These are phyloP conservation scores for Lamproptera curius DNA, from an alignment of 2,888 invertebrate species.

Conservation along the genomic window DNA sequence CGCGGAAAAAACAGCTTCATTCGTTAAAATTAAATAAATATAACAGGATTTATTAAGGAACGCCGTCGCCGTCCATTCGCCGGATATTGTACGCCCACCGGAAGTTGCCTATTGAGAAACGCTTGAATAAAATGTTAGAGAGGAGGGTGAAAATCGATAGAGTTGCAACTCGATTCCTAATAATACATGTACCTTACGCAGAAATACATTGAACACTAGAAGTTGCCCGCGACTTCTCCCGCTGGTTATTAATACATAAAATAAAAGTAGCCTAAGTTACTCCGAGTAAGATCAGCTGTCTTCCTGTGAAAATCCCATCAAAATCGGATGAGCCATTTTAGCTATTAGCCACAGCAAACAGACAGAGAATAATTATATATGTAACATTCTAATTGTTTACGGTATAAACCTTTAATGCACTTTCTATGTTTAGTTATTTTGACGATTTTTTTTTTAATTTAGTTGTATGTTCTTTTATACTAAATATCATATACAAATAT, in stretches of 20 bases:
- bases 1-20: not conserved
- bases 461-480: too few species aligned
- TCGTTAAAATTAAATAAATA: not conserved
- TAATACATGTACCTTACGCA: not conserved
- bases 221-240: not conserved
- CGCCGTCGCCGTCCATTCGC: not conserved
- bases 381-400: not conserved
- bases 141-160: constrained; percentile 1
- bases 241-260: not conserved
- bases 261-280: too few species aligned
- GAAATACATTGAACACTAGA: not conserved
- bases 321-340: too few species aligned
- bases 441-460: not conserved
- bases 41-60: not conserved
- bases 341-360: too few species aligned
- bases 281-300: too few species aligned
- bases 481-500: too few species aligned
- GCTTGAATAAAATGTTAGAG: not conserved
- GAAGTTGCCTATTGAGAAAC: constrained; percentile 16
- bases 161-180: not conserved
- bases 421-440: too few species aligned
- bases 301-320: too few species aligned
- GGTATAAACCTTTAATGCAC: too few species aligned
- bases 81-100: constrained; percentile 16
- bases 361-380: not conserved